phyloP scores from a whole-genome alignment of 35 echinoderm and acorn worm species.

The Ophioderma brevispina region DNA sequence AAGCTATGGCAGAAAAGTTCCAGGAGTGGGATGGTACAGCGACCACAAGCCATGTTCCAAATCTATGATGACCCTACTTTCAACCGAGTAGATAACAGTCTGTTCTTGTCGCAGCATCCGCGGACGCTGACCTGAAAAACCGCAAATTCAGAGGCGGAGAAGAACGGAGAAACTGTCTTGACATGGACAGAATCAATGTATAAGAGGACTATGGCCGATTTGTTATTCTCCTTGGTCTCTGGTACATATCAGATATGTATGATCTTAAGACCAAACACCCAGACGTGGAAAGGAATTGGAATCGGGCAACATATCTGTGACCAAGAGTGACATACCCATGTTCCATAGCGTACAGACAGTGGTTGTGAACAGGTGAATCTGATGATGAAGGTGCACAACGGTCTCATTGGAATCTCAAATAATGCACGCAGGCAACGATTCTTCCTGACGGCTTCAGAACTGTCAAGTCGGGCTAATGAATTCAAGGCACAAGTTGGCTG shows the following conservation, averaged over 20 bases:
- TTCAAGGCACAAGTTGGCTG: neutral
- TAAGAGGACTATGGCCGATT: slow-evolving; percentile 34
- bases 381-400: slow-evolving; percentile 44
- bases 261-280: slow-evolving; percentile 21
- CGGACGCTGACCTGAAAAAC: slow-evolving; percentile 6
- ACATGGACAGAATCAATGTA: slow-evolving; percentile 32
- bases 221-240: no score
- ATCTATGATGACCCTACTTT: neutral
- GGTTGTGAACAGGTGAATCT: slow-evolving; percentile 32
- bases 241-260: slow-evolving; percentile 39
- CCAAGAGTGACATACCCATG: slow-evolving; percentile 37
- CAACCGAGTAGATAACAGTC: neutral
- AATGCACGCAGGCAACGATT: slow-evolving; percentile 35
- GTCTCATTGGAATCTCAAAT: slow-evolving; percentile 38
- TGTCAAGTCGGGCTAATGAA: neutral
- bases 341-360: slow-evolving; percentile 42
- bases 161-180: slow-evolving; percentile 38
- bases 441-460: slow-evolving; percentile 34
- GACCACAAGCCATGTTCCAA: slow-evolving; percentile 6
- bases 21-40: neutral
- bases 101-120: slow-evolving; percentile 3
- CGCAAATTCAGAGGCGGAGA: slow-evolving; percentile 33
- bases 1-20: neutral
- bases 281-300: slow-evolving; percentile 36
- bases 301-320: slow-evolving; percentile 40